Evolutionary conservation across 2,113 vertebrate genomes (phyloP).

Genomic region (Burhinus oedicnemus): DNA sequence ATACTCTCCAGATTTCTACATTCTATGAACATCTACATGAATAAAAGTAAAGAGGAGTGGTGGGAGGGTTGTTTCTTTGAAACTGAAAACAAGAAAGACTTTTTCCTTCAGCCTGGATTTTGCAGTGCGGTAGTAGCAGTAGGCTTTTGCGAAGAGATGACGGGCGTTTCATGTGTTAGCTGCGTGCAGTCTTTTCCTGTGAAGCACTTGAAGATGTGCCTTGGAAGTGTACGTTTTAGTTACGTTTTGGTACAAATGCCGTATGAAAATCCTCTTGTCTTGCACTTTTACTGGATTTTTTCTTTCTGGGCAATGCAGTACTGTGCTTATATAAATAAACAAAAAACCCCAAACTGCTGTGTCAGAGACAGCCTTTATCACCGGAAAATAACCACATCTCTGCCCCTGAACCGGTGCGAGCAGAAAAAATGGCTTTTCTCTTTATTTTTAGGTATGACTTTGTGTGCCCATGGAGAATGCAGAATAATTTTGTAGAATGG

Average conservation of each 20-base stretch:
- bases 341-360: not conserved
- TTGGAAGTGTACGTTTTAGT: not conserved
- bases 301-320: not conserved
- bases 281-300: not conserved
- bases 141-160: not conserved
- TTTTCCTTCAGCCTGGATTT: not conserved
- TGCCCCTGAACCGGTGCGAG: not conserved
- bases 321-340: not conserved
- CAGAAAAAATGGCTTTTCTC: constrained; percentile 1
- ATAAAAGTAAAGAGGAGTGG: not conserved
- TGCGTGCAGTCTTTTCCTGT: not conserved
- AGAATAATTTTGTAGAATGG: not conserved
- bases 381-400: not conserved
- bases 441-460: not conserved
- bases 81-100: not conserved
- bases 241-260: not conserved
- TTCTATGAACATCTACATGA: not conserved
- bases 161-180: not conserved
- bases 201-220: not conserved
- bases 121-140: not conserved
- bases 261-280: not conserved
- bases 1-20: not conserved
- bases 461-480: not conserved
- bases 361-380: constrained; percentile 34
- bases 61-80: not conserved